phyloP scores from a whole-genome alignment of 2,797 vertebrate species.

The Cheirogaleus major region DNA sequence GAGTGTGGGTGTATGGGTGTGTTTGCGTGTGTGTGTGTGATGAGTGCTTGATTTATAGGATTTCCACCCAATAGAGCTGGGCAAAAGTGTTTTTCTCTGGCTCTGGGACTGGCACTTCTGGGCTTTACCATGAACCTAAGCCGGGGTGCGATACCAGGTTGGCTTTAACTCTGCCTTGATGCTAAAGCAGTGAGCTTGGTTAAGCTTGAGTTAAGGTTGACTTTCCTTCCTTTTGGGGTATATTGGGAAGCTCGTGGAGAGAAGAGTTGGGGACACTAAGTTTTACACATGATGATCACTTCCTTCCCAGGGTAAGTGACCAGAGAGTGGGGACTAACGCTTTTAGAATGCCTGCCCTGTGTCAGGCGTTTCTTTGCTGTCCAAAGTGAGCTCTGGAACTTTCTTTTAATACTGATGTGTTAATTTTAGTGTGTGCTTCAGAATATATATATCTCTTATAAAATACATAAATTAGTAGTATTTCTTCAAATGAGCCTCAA shows the following conservation, averaged over 20 bases:
- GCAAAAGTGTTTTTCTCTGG: background rate
- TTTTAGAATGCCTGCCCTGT: background rate
- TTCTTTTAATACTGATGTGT: background rate
- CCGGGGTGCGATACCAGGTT: background rate
- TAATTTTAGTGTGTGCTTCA: background rate
- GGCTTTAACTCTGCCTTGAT: background rate
- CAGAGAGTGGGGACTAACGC: background rate
- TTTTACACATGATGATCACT: background rate
- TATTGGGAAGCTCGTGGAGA: rapidly evolving
- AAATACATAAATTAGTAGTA: background rate
- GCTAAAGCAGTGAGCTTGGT: background rate
- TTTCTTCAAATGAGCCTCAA: background rate
- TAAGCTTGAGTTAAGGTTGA: background rate
- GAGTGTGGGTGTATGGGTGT: background rate
- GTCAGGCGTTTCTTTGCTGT: background rate
- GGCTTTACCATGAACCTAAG: background rate
- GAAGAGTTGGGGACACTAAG: background rate
- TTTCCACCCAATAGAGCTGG: background rate
- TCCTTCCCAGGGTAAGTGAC: background rate
- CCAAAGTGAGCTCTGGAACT: background rate
- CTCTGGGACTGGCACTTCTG: background rate
- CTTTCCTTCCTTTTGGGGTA: background rate
- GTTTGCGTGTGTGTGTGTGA: background rate
- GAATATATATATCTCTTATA: background rate
- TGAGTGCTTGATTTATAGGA: background rate